A percentile compares a stretch with the other conserved stretches of the same genome.
Evolutionary conservation across 1,140 invertebrate genomes (phyloP).

Genomic region (Bombus picipes): DNA sequence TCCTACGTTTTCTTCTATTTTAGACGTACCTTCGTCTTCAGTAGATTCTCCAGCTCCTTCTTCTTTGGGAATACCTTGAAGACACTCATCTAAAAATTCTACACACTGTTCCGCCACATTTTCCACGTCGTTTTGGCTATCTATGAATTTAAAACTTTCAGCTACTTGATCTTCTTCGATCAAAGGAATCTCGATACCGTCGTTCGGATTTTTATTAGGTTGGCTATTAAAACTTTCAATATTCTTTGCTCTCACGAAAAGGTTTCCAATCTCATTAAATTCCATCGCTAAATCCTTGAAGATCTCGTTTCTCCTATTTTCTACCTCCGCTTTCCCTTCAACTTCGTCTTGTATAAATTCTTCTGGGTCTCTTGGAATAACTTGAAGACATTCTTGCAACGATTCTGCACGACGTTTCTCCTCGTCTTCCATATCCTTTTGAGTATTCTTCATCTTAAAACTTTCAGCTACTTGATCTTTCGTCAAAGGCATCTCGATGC

Average conservation of each 20-base stretch:
- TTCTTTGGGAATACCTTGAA: background rate
- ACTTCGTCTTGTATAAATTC: background rate
- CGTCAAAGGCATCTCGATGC: conserved; percentile 58
- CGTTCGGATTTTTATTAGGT: background rate
- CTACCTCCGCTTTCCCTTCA: background rate
- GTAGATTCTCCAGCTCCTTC: background rate
- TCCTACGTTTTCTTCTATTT: background rate
- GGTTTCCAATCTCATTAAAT: background rate
- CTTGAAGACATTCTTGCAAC: conserved; percentile 35
- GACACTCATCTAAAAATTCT: background rate
- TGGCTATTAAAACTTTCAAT: background rate
- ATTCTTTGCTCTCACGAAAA: background rate
- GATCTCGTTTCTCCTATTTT: background rate
- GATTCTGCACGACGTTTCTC: conserved; percentile 32
- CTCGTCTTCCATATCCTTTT: conserved; percentile 2
- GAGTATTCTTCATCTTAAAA: conserved; percentile 42
- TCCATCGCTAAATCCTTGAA: background rate
- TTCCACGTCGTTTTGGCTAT: background rate
- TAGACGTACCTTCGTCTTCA: background rate
- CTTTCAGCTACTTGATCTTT: conserved; percentile 50
- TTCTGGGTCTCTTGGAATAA: background rate
- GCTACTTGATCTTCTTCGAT: background rate
- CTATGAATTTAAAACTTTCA: background rate
- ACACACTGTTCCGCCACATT: background rate
- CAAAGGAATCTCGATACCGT: background rate